Evolutionary conservation across 2,113 vertebrate species (phyloP).

Genomic region (Daphoenositta chrysoptera): DNA sequence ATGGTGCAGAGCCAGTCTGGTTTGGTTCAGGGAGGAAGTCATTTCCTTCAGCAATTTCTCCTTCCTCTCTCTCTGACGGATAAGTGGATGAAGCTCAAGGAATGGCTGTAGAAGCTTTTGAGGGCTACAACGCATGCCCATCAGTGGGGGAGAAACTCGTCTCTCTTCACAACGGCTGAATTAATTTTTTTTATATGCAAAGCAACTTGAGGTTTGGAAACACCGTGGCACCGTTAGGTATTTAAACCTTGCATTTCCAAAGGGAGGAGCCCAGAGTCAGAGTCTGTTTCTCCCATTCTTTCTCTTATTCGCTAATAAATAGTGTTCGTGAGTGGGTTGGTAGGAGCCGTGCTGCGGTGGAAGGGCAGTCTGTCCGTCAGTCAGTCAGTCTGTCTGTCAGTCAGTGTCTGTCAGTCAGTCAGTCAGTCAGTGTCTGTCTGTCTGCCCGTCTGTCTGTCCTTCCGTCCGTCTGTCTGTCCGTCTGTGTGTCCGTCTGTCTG

Average conservation of each 20-base stretch:
- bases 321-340: background rate
- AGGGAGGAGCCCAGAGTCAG: background rate
- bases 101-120: background rate
- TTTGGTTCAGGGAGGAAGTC: background rate
- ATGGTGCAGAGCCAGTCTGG: background rate
- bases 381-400: background rate
- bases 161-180: background rate
- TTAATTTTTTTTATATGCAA: background rate
- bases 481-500: too few species aligned
- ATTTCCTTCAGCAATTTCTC: background rate
- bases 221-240: rapidly evolving
- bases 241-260: background rate
- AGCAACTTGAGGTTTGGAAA: background rate
- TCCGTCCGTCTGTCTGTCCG: too few species aligned
- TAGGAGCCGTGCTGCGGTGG: background rate
- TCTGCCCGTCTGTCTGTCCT: too few species aligned
- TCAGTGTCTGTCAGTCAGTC: too few species aligned
- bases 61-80: background rate
- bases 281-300: background rate
- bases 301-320: background rate
- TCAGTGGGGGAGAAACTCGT: background rate
- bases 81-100: background rate
- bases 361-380: too few species aligned
- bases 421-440: too few species aligned
- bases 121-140: rapidly evolving